A percentile compares a stretch with the other conserved stretches of the same genome.
Conservation (phyloP, 1,140 invertebrate genomes). For the Aradophagus sp. region DNA sequence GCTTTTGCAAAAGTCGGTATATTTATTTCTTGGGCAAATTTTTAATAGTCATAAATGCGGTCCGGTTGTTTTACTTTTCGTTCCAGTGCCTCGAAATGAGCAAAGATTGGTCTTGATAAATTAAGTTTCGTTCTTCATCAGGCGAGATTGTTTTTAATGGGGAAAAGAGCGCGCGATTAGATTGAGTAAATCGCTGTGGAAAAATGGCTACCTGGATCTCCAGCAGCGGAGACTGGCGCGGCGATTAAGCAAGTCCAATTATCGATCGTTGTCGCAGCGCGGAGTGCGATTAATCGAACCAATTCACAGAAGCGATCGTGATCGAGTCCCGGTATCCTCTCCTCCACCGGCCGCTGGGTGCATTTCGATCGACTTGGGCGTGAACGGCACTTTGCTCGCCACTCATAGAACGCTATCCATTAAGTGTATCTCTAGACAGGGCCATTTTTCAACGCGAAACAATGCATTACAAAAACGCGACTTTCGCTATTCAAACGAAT, state of each 20-base stretch:
- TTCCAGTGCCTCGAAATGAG: no score
- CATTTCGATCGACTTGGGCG: slow-evolving; percentile 51
- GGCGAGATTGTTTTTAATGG: no score
- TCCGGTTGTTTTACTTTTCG: no score
- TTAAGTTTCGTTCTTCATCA: no score
- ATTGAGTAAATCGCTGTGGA: no score
- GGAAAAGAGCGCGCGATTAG: no score
- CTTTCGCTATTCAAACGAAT: slow-evolving; percentile 43
- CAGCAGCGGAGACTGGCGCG: no score
- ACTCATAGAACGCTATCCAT: slow-evolving; percentile 46
- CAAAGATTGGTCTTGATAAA: no score
- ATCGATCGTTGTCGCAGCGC: slow-evolving; percentile 62
- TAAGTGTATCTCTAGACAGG: slow-evolving; percentile 43
- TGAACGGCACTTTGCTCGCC: slow-evolving; percentile 47
- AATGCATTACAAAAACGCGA: slow-evolving; percentile 42
- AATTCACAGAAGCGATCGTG: slow-evolving; percentile 58
- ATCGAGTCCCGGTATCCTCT: slow-evolving; percentile 49
- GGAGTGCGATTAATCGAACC: slow-evolving; percentile 63
- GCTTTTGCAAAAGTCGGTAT: no score
- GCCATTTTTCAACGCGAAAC: slow-evolving; percentile 39
- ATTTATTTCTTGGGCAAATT: no score
- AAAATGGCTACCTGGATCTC: no score
- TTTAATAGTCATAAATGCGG: no score
- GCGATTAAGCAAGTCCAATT: slow-evolving; percentile 65
- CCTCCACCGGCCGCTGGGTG: slow-evolving; percentile 34